Evolutionary conservation across 2,888 invertebrate genomes (phyloP).

Genomic region (Euspilapteryx auroguttella): DNA sequence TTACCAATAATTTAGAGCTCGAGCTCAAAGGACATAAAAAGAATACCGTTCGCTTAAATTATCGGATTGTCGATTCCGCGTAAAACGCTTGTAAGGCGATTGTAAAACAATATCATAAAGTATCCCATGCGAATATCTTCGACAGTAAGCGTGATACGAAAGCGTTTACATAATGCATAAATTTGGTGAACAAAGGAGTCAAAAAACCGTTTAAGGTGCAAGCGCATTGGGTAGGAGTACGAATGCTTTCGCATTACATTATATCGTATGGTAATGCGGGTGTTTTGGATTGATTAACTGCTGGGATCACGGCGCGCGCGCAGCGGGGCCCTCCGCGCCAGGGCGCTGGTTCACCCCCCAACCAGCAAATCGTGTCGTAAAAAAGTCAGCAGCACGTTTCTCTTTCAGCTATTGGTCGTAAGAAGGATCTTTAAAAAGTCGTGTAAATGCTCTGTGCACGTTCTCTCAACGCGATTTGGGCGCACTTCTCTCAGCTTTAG

Average conservation of each 20-base stretch:
- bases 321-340: slow-evolving; percentile 36
- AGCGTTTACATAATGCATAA: slow-evolving; percentile 45
- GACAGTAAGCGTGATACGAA: slow-evolving; percentile 34
- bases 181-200: slow-evolving; percentile 51
- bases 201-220: slow-evolving; percentile 44
- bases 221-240: slow-evolving; percentile 28
- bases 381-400: too few species aligned
- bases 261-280: slow-evolving; percentile 58
- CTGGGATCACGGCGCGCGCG: slow-evolving; percentile 23
- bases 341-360: slow-evolving; percentile 26
- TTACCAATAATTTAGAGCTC: too few species aligned
- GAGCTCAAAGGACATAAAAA: slow-evolving; percentile 4
- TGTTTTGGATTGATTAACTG: slow-evolving; percentile 53
- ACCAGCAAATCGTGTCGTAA: too few species aligned
- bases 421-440: too few species aligned
- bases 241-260: slow-evolving; percentile 49
- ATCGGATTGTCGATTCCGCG: slow-evolving; percentile 14
- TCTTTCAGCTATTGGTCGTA: too few species aligned
- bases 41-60: slow-evolving; percentile 15
- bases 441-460: too few species aligned
- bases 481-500: too few species aligned
- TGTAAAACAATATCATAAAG: slow-evolving; percentile 39
- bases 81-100: slow-evolving; percentile 26
- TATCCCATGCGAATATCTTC: slow-evolving; percentile 20
- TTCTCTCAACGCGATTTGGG: too few species aligned